phyloP scores from a whole-genome alignment of 2,113 vertebrate species.

The Maylandia zebra region DNA sequence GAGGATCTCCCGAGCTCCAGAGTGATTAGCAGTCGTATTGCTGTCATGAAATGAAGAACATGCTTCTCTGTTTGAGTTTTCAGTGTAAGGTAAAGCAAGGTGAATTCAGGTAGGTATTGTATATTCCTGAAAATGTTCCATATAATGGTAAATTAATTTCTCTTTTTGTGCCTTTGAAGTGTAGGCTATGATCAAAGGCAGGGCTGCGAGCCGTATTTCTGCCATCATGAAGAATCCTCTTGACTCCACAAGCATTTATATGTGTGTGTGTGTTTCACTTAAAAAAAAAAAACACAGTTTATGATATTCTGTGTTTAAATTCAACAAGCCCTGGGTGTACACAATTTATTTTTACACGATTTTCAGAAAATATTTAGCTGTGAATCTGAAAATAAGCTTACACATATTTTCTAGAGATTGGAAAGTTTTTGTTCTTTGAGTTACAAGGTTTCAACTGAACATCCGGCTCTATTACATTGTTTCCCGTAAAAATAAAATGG shows the following conservation, averaged over 20 bases:
- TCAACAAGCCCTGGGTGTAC: background rate
- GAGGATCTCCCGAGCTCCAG: background rate
- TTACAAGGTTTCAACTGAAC: background rate
- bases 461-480: background rate
- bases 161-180: slow-evolving; percentile 45
- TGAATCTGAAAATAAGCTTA: background rate
- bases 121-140: slow-evolving; percentile 1
- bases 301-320: background rate
- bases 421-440: background rate
- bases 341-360: background rate
- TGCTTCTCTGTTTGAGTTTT: background rate
- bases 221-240: slow-evolving; percentile 3
- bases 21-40: background rate
- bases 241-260: background rate
- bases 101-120: slow-evolving; percentile 14
- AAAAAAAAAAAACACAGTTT: background rate
- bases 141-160: slow-evolving; percentile 32
- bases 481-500: background rate
- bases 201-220: slow-evolving; percentile 12
- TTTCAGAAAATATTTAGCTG: background rate
- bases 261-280: background rate
- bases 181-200: slow-evolving; percentile 40
- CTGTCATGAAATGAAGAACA: background rate
- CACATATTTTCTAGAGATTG: background rate
- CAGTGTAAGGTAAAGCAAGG: background rate